Conservation (phyloP, 35 echinoderm and acorn worm species). For the Antedon bifida region DNA sequence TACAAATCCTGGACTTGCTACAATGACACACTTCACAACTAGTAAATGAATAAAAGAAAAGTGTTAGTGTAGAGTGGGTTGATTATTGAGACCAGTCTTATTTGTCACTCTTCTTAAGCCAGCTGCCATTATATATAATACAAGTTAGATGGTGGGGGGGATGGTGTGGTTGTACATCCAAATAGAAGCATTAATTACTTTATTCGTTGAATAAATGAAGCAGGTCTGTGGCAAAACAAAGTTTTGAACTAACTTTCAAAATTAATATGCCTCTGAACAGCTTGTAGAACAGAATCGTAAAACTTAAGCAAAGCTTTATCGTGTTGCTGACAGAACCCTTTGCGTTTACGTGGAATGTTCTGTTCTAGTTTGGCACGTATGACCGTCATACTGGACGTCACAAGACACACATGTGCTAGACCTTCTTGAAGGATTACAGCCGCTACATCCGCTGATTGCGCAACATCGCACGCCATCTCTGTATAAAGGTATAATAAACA, state of each 20-base stretch:
- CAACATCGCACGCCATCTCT: conserved; percentile 88
- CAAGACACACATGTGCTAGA: conserved; percentile 81
- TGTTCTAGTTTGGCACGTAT: conserved; percentile 82
- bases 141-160: too few relatives aligned
- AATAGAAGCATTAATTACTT: too few relatives aligned
- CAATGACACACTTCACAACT: conserved; percentile 91
- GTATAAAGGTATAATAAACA: too few relatives aligned
- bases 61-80: too few relatives aligned
- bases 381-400: conserved; percentile 94
- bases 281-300: conserved; percentile 88
- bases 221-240: too few relatives aligned
- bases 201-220: too few relatives aligned
- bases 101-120: too few relatives aligned
- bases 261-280: conserved; percentile 69
- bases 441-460: conserved; percentile 73
- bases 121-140: too few relatives aligned
- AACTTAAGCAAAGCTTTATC: conserved; percentile 80
- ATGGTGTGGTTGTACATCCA: too few relatives aligned
- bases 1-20: conserved; percentile 94
- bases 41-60: conserved; percentile 21
- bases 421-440: conserved; percentile 91
- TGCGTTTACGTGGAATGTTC: conserved; percentile 78
- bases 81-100: too few relatives aligned
- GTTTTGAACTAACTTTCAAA: conserved; percentile 66
- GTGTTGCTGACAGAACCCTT: conserved; percentile 73